Evolutionary conservation across 1,140 invertebrate genomes (phyloP).

Genomic region (Polypedilum pembai): DNA sequence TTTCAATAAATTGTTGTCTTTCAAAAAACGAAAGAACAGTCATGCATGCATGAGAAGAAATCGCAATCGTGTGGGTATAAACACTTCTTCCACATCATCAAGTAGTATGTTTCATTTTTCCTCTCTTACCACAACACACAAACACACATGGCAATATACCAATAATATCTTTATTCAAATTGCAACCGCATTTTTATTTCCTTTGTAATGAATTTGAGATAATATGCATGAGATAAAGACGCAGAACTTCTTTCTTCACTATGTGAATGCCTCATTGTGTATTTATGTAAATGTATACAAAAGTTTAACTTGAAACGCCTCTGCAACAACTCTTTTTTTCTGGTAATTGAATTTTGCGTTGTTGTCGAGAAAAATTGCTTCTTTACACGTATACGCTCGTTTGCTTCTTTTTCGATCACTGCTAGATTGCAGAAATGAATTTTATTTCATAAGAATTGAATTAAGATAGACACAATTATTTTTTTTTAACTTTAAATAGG

Average conservation of each 20-base stretch:
- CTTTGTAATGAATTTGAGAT: conserved; percentile 25
- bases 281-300: conserved; percentile 16
- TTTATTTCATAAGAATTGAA: neutral
- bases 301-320: conserved; percentile 12
- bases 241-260: neutral
- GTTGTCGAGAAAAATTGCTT: conserved; percentile 12
- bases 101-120: neutral
- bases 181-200: conserved; percentile 27
- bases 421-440: neutral
- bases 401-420: neutral
- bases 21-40: neutral
- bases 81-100: neutral
- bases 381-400: conserved; percentile 1
- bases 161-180: conserved; percentile 28
- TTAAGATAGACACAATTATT: too few species aligned
- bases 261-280: neutral
- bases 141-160: neutral
- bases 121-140: too few species aligned
- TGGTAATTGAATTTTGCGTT: conserved; percentile 15
- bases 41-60: neutral
- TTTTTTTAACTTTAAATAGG: too few species aligned
- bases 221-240: neutral
- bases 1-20: conserved; percentile 8
- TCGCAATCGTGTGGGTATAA: conserved; percentile 16
- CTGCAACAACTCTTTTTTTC: conserved; percentile 5